phyloP scores from a whole-genome alignment of 2,113 vertebrate genomes.

The Gymnarchus niloticus region DNA sequence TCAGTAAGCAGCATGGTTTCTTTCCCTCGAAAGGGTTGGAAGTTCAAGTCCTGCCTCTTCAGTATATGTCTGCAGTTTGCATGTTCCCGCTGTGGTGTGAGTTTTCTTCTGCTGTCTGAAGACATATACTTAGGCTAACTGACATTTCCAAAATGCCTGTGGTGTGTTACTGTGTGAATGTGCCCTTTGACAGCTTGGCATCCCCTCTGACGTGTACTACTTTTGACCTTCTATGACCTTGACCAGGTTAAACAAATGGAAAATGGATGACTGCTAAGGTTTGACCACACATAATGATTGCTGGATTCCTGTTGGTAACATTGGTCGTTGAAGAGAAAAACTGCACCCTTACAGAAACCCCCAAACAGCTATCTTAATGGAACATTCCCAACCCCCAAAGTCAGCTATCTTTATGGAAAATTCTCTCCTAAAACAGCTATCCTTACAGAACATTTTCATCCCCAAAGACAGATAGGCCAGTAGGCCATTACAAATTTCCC shows the following conservation, averaged over 20 bases:
- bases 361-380: too few species aligned
- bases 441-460: not conserved
- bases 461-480: not conserved
- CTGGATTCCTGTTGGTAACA: not conserved
- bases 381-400: not conserved
- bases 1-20: too few species aligned
- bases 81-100: not conserved
- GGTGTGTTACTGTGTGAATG: not conserved
- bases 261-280: not conserved
- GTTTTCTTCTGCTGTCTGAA: not conserved
- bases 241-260: not conserved
- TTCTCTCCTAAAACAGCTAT: too few species aligned
- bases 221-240: not conserved
- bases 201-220: not conserved
- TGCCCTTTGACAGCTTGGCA: not conserved
- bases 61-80: not conserved
- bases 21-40: too few species aligned
- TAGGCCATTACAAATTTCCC: conserved; percentile 10
- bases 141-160: not conserved
- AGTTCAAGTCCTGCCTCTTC: too few species aligned
- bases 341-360: not conserved
- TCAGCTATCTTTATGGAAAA: not conserved
- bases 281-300: not conserved
- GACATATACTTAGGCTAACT: not conserved
- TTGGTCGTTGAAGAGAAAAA: not conserved